Conservation (phyloP, 2,113 vertebrate species). For the Thomomys bottae region DNA sequence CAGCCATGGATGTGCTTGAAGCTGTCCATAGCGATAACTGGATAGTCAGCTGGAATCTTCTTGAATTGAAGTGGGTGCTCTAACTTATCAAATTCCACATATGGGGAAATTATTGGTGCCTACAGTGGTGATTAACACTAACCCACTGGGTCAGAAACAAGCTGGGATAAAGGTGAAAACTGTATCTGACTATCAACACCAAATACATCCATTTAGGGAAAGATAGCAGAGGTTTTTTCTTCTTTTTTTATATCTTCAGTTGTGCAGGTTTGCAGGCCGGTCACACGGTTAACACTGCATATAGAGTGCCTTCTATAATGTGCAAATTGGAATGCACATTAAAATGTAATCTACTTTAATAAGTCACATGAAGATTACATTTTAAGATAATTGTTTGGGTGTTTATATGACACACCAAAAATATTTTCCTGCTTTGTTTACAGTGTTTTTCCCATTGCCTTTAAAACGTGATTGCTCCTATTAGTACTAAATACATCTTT, state of each 20-base stretch:
- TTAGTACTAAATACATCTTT: constrained; percentile 56
- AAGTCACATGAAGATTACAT: constrained; percentile 88
- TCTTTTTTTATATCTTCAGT: constrained; percentile 85
- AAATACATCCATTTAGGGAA: constrained; percentile 94
- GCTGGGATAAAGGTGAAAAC: constrained; percentile 96
- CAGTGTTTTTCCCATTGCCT: constrained; percentile 70
- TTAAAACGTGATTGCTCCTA: constrained; percentile 69
- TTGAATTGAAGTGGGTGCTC: constrained; percentile 95
- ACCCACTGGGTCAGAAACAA: constrained; percentile 95
- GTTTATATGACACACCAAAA: constrained; percentile 84
- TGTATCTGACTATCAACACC: constrained; percentile 95
- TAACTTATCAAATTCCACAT: constrained; percentile 99
- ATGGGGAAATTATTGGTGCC: constrained; percentile 98
- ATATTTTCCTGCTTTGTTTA: constrained; percentile 83
- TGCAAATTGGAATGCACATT: constrained; percentile 87
- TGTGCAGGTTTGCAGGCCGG: constrained; percentile 87
- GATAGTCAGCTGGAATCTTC: constrained; percentile 92
- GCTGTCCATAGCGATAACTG: constrained; percentile 96
- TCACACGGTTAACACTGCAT: constrained; percentile 80
- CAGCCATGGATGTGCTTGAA: constrained; percentile 94
- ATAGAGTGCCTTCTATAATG: constrained; percentile 78
- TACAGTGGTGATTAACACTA: constrained; percentile 96
- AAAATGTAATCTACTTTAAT: constrained; percentile 90
- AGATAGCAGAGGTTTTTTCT: constrained; percentile 86
- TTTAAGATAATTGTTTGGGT: constrained; percentile 88